These are phyloP conservation scores for Sebastes oblongus DNA, from an alignment of 2,797 vertebrate genomes.

Conservation along the genomic window DNA sequence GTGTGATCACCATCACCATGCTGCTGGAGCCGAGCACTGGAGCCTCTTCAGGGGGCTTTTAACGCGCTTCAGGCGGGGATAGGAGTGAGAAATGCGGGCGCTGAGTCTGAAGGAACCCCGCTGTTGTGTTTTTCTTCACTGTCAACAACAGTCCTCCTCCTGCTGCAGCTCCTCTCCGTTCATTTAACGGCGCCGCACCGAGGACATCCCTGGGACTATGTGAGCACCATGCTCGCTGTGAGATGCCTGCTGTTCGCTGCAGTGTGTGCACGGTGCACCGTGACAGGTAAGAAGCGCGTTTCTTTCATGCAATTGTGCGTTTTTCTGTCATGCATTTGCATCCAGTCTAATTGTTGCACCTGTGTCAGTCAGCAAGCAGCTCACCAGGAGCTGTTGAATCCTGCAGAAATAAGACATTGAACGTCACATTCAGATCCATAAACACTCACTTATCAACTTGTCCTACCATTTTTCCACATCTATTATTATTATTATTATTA, in stretches of 20 bases:
- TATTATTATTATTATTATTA: too few species aligned
- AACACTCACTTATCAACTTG: background rate
- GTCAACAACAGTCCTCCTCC: conserved; percentile 33
- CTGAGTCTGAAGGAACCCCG: conserved; percentile 33
- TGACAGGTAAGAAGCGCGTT: conserved; percentile 80
- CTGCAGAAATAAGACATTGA: background rate
- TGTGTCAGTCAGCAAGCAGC: conserved; percentile 1
- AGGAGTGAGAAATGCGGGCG: conserved; percentile 60
- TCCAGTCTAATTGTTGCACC: background rate
- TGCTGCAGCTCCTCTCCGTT: conserved; percentile 22
- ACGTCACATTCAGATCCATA: background rate
- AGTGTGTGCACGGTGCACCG: conserved; percentile 79
- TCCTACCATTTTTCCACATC: too few species aligned
- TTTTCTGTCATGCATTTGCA: background rate
- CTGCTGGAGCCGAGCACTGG: conserved; percentile 6
- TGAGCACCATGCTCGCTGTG: conserved; percentile 88
- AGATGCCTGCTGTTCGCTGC: conserved; percentile 89
- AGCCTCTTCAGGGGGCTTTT: background rate
- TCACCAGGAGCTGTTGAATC: background rate
- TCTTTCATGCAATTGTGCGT: background rate
- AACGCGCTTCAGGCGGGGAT: background rate
- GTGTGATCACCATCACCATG: conserved; percentile 10
- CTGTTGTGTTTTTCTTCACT: conserved; percentile 21
- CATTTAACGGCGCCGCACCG: conserved; percentile 61
- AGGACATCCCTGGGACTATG: conserved; percentile 83